Conservation (phyloP, 1,140 invertebrate genomes). For the Rhyacophila brunnea region DNA sequence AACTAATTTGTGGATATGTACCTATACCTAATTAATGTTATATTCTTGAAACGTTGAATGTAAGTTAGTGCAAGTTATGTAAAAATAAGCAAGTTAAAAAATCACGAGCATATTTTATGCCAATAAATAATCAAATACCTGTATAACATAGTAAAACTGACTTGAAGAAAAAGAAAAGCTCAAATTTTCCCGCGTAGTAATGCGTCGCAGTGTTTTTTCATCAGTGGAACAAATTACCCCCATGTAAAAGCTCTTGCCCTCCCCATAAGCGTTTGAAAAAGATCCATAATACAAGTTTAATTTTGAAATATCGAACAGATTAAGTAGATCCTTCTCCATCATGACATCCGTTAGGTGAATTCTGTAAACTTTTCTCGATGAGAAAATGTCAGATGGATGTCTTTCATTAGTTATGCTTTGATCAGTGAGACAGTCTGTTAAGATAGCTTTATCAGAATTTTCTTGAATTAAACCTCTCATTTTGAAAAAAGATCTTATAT, state of each 20-base stretch:
- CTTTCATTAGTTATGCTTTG: slow-evolving; percentile 4
- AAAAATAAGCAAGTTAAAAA: too few relatives aligned
- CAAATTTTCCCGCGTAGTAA: background rate
- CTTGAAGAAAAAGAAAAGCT: too few relatives aligned
- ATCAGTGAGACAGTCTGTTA: background rate
- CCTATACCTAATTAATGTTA: too few relatives aligned
- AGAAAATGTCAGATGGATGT: background rate
- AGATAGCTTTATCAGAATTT: too few relatives aligned
- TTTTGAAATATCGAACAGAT: slow-evolving; percentile 3
- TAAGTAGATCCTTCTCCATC: background rate
- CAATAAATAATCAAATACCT: too few relatives aligned
- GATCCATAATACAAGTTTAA: slow-evolving; percentile 1
- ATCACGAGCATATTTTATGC: too few relatives aligned
- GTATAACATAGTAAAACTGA: too few relatives aligned
- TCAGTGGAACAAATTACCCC: background rate
- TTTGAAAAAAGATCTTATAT: too few relatives aligned
- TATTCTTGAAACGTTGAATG: too few relatives aligned
- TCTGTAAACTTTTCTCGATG: background rate
- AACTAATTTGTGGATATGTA: too few relatives aligned
- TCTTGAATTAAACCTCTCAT: too few relatives aligned
- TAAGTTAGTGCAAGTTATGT: too few relatives aligned
- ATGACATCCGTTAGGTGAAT: background rate
- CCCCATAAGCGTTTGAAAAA: background rate
- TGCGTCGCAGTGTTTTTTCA: background rate
- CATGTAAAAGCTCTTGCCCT: background rate